phyloP scores from a whole-genome alignment of 2,113 vertebrate genomes.

The Parotia lawesii region DNA sequence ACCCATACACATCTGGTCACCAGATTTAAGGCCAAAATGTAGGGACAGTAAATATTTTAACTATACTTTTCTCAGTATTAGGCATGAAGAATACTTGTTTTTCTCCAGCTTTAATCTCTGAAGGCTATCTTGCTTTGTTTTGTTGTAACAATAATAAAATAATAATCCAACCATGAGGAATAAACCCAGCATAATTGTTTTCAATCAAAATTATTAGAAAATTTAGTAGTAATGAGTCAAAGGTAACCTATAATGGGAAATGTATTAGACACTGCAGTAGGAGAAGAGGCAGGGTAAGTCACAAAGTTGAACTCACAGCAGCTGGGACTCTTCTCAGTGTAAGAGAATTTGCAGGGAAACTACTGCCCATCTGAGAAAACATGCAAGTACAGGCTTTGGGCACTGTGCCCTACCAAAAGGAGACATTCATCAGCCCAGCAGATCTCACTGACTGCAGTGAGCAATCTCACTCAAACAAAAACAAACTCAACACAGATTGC shows the following conservation, averaged over 20 bases:
- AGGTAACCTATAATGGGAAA: neutral
- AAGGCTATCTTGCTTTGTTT: neutral
- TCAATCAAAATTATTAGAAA: neutral
- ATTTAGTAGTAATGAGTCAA: neutral
- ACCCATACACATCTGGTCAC: neutral
- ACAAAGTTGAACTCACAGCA: neutral
- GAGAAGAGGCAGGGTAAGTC: neutral
- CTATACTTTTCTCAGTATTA: neutral
- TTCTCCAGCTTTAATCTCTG: neutral
- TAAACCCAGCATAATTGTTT: neutral
- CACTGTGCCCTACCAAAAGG: neutral
- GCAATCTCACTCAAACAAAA: neutral
- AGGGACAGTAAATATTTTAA: neutral
- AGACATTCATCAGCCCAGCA: neutral
- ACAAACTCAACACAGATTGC: neutral
- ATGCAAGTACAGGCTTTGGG: accelerated
- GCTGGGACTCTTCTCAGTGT: neutral
- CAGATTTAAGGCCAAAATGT: neutral
- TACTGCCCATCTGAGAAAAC: neutral
- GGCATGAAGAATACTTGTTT: neutral
- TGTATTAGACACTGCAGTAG: neutral
- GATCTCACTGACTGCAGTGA: neutral
- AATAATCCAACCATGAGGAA: neutral
- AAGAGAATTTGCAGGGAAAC: neutral
- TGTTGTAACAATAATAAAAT: neutral